phyloP scores from a whole-genome alignment of 2,888 invertebrate genomes.

The Lycocerus yunnanus region DNA sequence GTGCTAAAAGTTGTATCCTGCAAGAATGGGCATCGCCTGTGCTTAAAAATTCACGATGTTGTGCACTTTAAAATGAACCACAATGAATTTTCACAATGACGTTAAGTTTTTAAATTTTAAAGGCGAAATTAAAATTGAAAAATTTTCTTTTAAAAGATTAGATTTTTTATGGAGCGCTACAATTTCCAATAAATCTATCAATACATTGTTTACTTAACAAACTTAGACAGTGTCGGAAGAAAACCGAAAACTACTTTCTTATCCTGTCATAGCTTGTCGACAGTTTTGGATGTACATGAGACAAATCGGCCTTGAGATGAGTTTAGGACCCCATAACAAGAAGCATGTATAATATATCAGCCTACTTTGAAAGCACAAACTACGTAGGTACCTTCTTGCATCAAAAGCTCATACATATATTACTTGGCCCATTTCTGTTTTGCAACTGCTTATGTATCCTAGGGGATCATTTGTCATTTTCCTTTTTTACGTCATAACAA shows the following conservation, averaged over 20 bases:
- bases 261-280: slow-evolving; percentile 20
- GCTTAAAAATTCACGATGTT: too few species aligned
- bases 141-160: not conserved
- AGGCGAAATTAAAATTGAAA: not conserved
- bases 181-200: slow-evolving; percentile 18
- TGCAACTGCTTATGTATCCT: slow-evolving; percentile 12
- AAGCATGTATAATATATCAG: slow-evolving; percentile 28
- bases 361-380: slow-evolving; percentile 26
- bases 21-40: not conserved
- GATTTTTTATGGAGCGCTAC: not conserved
- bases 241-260: slow-evolving; percentile 15
- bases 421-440: slow-evolving; percentile 28
- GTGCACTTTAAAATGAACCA: too few species aligned
- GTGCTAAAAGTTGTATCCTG: not conserved
- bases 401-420: slow-evolving; percentile 37
- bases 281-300: slow-evolving; percentile 16
- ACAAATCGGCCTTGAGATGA: slow-evolving; percentile 22
- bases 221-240: slow-evolving; percentile 17
- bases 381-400: slow-evolving; percentile 32
- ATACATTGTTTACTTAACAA: slow-evolving; percentile 19
- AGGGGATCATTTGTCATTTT: slow-evolving; percentile 21
- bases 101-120: not conserved
- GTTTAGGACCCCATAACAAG: slow-evolving; percentile 24
- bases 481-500: not conserved
- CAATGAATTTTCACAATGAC: too few species aligned